phyloP scores from a whole-genome alignment of 2,113 vertebrate genomes.

The Pogonocichla stellata region DNA sequence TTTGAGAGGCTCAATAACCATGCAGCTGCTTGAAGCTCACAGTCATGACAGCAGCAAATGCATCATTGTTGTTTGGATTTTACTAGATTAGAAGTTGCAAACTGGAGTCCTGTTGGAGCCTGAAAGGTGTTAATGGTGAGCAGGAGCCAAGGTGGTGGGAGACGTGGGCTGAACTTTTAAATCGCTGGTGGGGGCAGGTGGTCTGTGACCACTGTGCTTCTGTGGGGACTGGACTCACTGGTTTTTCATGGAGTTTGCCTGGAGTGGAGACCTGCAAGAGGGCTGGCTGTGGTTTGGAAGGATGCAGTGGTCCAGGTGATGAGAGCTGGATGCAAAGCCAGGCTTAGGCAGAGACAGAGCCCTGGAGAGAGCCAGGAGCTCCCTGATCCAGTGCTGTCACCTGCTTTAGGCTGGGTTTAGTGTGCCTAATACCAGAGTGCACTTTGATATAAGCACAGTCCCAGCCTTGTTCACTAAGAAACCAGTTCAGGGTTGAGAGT shows the following conservation, averaged over 20 bases:
- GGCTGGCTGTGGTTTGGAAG: not conserved
- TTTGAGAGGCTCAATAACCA: not conserved
- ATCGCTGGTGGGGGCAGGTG: not conserved
- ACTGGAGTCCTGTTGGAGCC: not conserved
- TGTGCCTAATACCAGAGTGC: not conserved
- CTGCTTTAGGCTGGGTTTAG: not conserved
- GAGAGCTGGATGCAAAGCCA: not conserved
- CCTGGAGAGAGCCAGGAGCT: not conserved
- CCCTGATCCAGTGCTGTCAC: not conserved
- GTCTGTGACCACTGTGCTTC: not conserved
- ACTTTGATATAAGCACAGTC: rapidly evolving
- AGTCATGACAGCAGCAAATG: not conserved
- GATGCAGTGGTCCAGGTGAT: not conserved
- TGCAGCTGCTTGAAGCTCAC: not conserved
- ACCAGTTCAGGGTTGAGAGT: not conserved
- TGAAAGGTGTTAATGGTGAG: not conserved
- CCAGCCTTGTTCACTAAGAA: not conserved
- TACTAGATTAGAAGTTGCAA: not conserved
- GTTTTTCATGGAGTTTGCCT: not conserved
- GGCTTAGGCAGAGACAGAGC: not conserved
- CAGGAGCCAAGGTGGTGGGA: not conserved
- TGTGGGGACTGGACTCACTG: not conserved
- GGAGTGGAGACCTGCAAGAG: not conserved
- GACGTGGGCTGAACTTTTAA: not conserved
- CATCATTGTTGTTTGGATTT: not conserved